phyloP scores from a whole-genome alignment of 2,797 vertebrate species.

The Ambastaia sidthimunki region DNA sequence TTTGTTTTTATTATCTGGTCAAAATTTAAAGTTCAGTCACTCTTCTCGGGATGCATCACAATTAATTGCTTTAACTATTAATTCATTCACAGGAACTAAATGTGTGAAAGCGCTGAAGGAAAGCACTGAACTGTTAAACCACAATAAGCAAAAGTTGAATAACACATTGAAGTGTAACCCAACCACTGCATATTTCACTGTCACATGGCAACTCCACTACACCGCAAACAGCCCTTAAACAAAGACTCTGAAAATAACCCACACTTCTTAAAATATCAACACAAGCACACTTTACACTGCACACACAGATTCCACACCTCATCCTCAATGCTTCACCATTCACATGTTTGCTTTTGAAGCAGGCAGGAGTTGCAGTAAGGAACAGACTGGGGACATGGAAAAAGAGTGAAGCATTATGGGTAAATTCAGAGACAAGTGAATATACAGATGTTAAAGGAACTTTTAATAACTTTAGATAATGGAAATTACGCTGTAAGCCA shows the following conservation, averaged over 20 bases:
- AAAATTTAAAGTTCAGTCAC: no score
- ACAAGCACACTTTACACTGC: constrained; percentile 43
- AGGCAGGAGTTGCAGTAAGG: background rate
- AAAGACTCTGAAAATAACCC: background rate
- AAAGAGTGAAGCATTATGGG: background rate
- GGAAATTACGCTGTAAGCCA: background rate
- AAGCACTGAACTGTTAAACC: background rate
- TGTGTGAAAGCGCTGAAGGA: background rate
- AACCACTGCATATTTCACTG: constrained; percentile 1
- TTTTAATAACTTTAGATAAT: background rate
- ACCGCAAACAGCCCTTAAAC: background rate
- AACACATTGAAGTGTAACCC: no score
- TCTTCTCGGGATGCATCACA: no score
- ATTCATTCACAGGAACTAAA: background rate
- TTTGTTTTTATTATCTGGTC: no score
- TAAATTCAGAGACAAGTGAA: background rate
- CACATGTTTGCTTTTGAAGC: background rate
- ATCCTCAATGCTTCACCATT: constrained; percentile 40
- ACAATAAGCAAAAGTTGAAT: background rate
- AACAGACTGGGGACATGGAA: background rate
- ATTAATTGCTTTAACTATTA: background rate
- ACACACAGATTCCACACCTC: constrained; percentile 65
- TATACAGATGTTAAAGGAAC: background rate
- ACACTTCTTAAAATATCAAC: background rate
- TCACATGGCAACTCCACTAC: background rate